Conservation (phyloP, 2,113 vertebrate genomes). For the Hymenochirus boettgeri region DNA sequence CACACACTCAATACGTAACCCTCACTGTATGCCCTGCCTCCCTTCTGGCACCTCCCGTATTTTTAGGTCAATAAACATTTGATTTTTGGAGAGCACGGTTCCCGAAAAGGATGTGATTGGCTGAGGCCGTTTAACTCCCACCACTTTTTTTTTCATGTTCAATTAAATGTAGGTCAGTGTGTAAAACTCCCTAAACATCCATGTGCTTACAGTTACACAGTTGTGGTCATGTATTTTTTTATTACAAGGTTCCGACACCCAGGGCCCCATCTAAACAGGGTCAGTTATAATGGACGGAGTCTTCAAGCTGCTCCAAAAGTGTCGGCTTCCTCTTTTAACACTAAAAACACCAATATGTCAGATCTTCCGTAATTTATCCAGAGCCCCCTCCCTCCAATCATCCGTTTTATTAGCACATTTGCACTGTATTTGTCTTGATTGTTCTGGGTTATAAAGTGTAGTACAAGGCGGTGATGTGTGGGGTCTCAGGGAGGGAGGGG, state of each 20-base stretch:
- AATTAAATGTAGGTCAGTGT: too few species aligned
- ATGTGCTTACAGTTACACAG: too few species aligned
- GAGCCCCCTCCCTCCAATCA: too few species aligned
- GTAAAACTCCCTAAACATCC: too few species aligned
- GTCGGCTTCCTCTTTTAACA: background rate
- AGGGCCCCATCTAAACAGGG: too few species aligned
- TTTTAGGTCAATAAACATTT: background rate
- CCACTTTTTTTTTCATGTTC: background rate
- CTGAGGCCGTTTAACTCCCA: background rate
- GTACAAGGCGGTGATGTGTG: background rate
- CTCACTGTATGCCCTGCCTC: background rate
- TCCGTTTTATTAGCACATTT: too few species aligned
- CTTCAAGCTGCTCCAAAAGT: constrained; percentile 7
- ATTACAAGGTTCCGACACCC: too few species aligned
- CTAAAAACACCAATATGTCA: constrained; percentile 4
- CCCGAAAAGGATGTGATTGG: background rate
- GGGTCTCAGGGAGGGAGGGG: background rate
- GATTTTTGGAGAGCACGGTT: background rate
- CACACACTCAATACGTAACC: too few species aligned
- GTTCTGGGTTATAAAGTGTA: background rate
- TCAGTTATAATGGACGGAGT: too few species aligned
- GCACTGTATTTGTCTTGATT: too few species aligned
- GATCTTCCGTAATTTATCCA: too few species aligned
- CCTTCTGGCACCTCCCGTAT: background rate
- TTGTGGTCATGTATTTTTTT: too few species aligned